Evolutionary conservation across 92 coral and sea anemone genomes (phyloP).

Genomic region (Zoanthus gigantus): DNA sequence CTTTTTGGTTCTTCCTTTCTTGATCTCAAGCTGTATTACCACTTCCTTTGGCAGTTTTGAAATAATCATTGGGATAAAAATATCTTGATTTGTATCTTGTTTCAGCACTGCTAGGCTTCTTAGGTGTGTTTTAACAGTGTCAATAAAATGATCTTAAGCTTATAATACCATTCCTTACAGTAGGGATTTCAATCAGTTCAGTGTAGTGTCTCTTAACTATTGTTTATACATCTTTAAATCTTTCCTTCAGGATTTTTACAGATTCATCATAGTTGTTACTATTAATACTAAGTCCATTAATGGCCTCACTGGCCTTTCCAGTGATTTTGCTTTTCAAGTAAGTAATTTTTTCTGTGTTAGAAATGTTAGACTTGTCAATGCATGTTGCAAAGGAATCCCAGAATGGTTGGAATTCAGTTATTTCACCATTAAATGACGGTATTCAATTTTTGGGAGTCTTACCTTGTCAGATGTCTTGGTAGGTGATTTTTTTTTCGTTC

Average conservation of each 20-base stretch:
- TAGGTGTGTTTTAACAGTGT: conserved; percentile 46
- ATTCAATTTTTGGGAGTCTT: neutral
- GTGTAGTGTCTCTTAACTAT: no score
- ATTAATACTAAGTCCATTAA: conserved; percentile 15
- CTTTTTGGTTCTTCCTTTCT: conserved; percentile 7
- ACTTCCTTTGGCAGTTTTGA: neutral
- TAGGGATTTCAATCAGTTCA: neutral
- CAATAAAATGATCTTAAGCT: conserved; percentile 31
- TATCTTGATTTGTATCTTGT: conserved; percentile 1
- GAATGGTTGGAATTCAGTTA: neutral
- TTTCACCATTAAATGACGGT: neutral
- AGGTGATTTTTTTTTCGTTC: no score
- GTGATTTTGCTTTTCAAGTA: conserved; percentile 29
- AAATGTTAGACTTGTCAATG: neutral
- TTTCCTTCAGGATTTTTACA: conserved; percentile 36
- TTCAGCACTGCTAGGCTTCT: conserved; percentile 21
- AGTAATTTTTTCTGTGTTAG: conserved; percentile 30
- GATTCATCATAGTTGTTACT: conserved; percentile 47
- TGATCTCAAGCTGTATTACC: conserved; percentile 26
- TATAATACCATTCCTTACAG: conserved; percentile 16
- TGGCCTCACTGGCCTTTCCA: no score
- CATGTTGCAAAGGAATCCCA: neutral
- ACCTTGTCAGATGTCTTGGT: no score
- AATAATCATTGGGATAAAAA: conserved; percentile 42
- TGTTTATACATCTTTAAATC: neutral